Conservation (phyloP, 2,797 vertebrate genomes). For the Alcedo quadribrachys region DNA sequence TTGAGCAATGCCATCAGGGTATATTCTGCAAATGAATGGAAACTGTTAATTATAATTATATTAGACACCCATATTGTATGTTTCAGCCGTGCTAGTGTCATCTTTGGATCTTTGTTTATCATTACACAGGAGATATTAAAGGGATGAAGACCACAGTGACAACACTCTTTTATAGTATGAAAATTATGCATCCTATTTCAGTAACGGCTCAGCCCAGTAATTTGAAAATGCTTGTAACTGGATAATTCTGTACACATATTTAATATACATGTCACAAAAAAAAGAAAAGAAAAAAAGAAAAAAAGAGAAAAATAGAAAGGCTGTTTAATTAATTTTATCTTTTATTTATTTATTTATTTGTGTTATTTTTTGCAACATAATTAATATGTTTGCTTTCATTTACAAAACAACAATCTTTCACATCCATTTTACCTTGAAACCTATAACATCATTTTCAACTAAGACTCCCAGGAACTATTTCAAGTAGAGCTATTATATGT, state of each 20-base stretch:
- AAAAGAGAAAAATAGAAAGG: not conserved
- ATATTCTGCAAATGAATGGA: conserved; percentile 79
- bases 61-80: conserved; percentile 72
- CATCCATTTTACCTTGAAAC: conserved; percentile 10
- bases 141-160: conserved; percentile 28
- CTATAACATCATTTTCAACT: not conserved
- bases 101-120: conserved; percentile 62
- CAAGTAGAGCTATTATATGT: not conserved
- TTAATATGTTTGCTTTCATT: conserved; percentile 7
- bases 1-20: conserved; percentile 74
- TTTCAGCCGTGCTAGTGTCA: conserved; percentile 35
- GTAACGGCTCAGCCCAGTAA: not conserved
- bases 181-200: conserved; percentile 23
- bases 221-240: conserved; percentile 21
- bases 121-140: conserved; percentile 36
- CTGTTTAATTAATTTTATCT: not conserved
- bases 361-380: not conserved
- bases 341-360: not conserved
- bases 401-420: conserved; percentile 5
- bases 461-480: conserved; percentile 5
- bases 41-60: conserved; percentile 81
- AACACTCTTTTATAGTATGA: conserved; percentile 21
- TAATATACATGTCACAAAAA: not conserved
- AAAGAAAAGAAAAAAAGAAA: not conserved
- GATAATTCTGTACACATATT: conserved; percentile 1